Evolutionary conservation across 1,140 invertebrate genomes (phyloP).

Genomic region (Drosophila nebulosa): DNA sequence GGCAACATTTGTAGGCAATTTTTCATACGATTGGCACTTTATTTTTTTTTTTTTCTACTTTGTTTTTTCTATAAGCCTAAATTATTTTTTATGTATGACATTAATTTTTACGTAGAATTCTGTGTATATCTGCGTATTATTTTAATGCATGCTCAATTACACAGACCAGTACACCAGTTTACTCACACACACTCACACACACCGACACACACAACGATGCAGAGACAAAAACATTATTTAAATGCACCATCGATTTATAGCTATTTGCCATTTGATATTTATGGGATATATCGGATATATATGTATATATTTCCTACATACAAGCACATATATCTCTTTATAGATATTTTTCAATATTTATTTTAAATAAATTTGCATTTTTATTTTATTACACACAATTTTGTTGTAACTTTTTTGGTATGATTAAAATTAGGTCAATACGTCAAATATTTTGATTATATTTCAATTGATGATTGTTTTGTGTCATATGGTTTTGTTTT

Average conservation of each 20-base stretch:
- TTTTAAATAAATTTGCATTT: conserved; percentile 11
- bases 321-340: no score
- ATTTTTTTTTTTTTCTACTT: not conserved
- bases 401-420: conserved; percentile 2
- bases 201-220: not conserved
- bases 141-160: conserved; percentile 63
- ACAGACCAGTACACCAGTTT: not conserved
- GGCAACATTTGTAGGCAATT: conserved; percentile 22
- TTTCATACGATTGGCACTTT: not conserved
- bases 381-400: conserved; percentile 24
- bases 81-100: conserved; percentile 32
- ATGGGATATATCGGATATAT: not conserved
- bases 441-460: conserved; percentile 33
- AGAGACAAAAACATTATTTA: conserved; percentile 28
- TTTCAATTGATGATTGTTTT: conserved; percentile 21
- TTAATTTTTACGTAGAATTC: conserved; percentile 8
- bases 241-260: conserved; percentile 61
- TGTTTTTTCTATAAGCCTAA: conserved; percentile 49
- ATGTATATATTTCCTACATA: conserved; percentile 21
- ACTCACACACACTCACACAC: not conserved
- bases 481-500: not conserved
- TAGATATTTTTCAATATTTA: conserved; percentile 33
- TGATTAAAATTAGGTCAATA: conserved; percentile 16
- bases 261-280: conserved; percentile 58
- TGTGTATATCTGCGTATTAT: conserved; percentile 45